Base-by-base conservation (phyloP, 1,140 invertebrate species). In the Frieseomelitta varia region DNA sequence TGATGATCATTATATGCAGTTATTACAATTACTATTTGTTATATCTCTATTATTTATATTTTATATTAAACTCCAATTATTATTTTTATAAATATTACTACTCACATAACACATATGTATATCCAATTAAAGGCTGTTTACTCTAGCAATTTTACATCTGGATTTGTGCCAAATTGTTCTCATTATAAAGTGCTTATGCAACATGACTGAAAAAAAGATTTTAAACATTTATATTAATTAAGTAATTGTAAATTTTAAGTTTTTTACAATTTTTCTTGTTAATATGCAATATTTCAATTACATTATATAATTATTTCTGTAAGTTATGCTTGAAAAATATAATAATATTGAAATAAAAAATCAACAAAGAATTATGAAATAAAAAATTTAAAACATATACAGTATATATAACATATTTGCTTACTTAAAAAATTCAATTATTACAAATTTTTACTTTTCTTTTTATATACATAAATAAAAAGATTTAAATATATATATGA, bases 111-210 rank as follows among this genome's bases (percentile, higher is more conserved):
- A 34, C n/a, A 58, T 65, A 53, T 65, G 34, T 51, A 71, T 30
- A 8, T 71, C 51, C 65, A 12, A 82, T 83, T 84, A 53, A 88
- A 58, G 34, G 30, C 65, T 87, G 10, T 73, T 75, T 80, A 47
- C 39, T 11, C 77, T 39, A 76, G 30, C 47, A 53, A 34, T 69
- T 71, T 61, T n/a, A 87, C n/a, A 81, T 79, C 84, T 90, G 88
- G 87, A 90, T 71, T 19, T 8, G 14, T 81, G 87, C 88, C 88
- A 90, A 87, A 81, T 89, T 89, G 81, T 34, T 87, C 27, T 88
- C 63, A 88, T 88, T 88, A 85, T 39, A 67, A 78, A 78, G 19
- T 74, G 73, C 27, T 79, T 67, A 72, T 79, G 76, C 69, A 81
- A 69, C 27, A 27, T 69, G 51, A 75, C 63, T 75, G 53, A 78